Base-by-base conservation (phyloP, 2,113 vertebrate species). In the Cinclus cinclus region DNA sequence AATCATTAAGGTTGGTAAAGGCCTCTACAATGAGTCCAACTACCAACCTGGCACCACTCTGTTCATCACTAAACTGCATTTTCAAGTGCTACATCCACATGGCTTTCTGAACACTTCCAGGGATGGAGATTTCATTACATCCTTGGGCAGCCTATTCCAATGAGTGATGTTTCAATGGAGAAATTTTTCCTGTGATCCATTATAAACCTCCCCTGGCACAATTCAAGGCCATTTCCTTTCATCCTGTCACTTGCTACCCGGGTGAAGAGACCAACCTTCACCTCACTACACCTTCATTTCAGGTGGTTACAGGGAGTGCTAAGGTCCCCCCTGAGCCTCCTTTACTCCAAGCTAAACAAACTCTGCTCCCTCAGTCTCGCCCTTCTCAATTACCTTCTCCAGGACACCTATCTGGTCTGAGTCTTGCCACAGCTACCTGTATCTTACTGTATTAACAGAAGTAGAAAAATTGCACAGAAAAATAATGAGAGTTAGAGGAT, bases 201-300 rank as follows among this genome's bases (percentile, higher is more conserved):
- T 25, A 46, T 15, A 90, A 83, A 42, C 14, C 8, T 68, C 18
- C 7, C 17, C 14, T 35, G 25, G 41, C 25, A 20, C 41, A 55
- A 83, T n/a, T 9, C 19, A 21, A 55, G 17, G 25, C n/a, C 41
- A 47, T 15, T 62, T 47, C 28, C 28, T 67, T 15, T 81, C 22
- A 47, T 49, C 11, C 47, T 55, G 30, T 19, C 55, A 27, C 41
- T 41, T 41, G 21, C 19, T 47, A 62, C 16, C 14, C 17, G 4
- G 39, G 14, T 55, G 24, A 68, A 62, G 39, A 53, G 39, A 62
- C 8, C 24, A 62, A 23, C 8, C 35, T 11, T 21, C 24, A 31
- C 17, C 35, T 31, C 17, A 46, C 53, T 30, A 60, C 33, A 41
- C 5, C 5, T 20, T 53, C 0, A 0, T 35, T 62, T 41, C 55